Evolutionary conservation across 2,888 invertebrate species (phyloP).

Genomic region (Noctua janthe): DNA sequence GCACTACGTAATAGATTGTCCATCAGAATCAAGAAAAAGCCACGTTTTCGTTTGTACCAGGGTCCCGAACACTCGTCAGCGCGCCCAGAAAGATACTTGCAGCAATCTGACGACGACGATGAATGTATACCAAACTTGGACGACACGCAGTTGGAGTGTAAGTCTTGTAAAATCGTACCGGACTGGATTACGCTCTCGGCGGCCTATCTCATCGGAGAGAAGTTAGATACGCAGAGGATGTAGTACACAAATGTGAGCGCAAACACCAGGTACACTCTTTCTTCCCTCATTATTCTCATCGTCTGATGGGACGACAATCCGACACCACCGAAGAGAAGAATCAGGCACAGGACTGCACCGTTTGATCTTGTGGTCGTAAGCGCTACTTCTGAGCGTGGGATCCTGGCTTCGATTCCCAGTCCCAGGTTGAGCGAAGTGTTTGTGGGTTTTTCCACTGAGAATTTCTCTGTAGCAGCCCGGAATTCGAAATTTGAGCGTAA

Average conservation of each 20-base stretch:
- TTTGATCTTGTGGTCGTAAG: not conserved
- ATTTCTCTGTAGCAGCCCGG: not conserved
- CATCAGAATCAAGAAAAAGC: slow-evolving; percentile 8
- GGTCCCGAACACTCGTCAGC: slow-evolving; percentile 93
- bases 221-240: not conserved
- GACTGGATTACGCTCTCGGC: not conserved
- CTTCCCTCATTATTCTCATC: not conserved
- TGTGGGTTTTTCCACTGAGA: not conserved
- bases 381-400: not conserved
- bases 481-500: not conserved
- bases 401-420: not conserved
- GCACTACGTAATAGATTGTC: not conserved
- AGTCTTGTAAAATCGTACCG: slow-evolving; percentile 60
- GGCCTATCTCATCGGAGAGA: not conserved
- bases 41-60: slow-evolving; percentile 77
- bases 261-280: not conserved
- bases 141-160: slow-evolving; percentile 88
- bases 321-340: not conserved
- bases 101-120: slow-evolving; percentile 91
- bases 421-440: not conserved
- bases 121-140: slow-evolving; percentile 90
- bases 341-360: not conserved
- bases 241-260: not conserved
- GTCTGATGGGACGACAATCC: not conserved
- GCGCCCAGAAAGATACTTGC: slow-evolving; percentile 93